Conservation (phyloP, 2,797 vertebrate genomes). For the Periophthalmus magnuspinnatus region DNA sequence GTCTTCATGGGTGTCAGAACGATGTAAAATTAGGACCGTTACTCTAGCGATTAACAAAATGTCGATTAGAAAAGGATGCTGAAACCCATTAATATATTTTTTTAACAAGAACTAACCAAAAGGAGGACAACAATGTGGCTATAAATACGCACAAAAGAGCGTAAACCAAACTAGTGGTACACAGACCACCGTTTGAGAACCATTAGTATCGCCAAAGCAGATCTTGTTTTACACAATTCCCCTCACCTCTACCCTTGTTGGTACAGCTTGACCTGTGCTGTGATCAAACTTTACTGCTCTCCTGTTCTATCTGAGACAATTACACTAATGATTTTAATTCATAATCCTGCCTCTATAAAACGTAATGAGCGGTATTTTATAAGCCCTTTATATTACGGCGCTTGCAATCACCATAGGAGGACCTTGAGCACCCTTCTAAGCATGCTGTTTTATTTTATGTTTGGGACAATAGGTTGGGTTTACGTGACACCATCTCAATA, state of each 20-base stretch:
- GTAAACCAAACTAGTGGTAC: neutral
- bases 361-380: conserved; percentile 23
- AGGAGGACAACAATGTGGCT: too few relatives aligned
- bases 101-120: too few relatives aligned
- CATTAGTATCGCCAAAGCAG: neutral
- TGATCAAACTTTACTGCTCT: conserved; percentile 3
- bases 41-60: too few relatives aligned
- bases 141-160: too few relatives aligned
- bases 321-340: conserved; percentile 23
- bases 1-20: too few relatives aligned
- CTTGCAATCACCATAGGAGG: conserved; percentile 34
- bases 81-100: too few relatives aligned
- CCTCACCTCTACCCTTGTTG: neutral
- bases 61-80: too few relatives aligned
- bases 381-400: conserved; percentile 11
- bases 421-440: conserved; percentile 30
- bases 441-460: conserved; percentile 1
- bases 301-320: conserved; percentile 9
- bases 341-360: conserved; percentile 21
- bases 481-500: too few relatives aligned
- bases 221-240: neutral
- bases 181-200: neutral
- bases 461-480: neutral
- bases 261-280: conserved; percentile 3
- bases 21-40: too few relatives aligned